Percentiles rank a stretch among this genome's conserved stretches.
phyloP scores from a whole-genome alignment of 2,888 invertebrate genomes.

The Tupiocoris notatus region DNA sequence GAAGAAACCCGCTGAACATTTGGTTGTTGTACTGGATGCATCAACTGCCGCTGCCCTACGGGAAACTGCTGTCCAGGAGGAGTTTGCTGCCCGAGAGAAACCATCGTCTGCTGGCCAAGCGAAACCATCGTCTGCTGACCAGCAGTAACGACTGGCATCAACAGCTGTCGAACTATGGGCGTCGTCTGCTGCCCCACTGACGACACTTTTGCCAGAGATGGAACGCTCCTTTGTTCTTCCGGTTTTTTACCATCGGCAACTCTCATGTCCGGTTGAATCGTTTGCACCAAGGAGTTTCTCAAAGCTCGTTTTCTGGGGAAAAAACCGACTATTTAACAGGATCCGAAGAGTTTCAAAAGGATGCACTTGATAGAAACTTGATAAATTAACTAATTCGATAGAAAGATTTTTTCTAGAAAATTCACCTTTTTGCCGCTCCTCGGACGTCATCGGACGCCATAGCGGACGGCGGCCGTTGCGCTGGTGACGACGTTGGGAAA shows the following conservation, averaged over 20 bases:
- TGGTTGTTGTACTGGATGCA: background rate
- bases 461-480: background rate
- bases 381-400: too few species aligned
- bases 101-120: background rate
- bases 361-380: too few species aligned
- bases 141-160: background rate
- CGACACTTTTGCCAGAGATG: background rate
- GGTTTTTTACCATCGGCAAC: background rate
- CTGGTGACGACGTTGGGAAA: background rate
- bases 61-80: too few species aligned
- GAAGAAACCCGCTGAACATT: background rate
- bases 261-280: background rate
- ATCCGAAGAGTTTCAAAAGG: too few species aligned
- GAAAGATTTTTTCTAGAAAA: too few species aligned
- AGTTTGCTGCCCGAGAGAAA: background rate
- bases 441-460: background rate
- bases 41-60: background rate
- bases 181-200: slow-evolving; percentile 4
- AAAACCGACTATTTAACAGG: too few species aligned
- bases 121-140: background rate
- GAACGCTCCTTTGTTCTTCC: background rate
- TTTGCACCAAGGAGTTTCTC: background rate
- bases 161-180: background rate
- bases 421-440: background rate
- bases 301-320: background rate